These are phyloP conservation scores for Sphyrna mokarran DNA, from an alignment of 2,113 vertebrate species.

Conservation along the genomic window DNA sequence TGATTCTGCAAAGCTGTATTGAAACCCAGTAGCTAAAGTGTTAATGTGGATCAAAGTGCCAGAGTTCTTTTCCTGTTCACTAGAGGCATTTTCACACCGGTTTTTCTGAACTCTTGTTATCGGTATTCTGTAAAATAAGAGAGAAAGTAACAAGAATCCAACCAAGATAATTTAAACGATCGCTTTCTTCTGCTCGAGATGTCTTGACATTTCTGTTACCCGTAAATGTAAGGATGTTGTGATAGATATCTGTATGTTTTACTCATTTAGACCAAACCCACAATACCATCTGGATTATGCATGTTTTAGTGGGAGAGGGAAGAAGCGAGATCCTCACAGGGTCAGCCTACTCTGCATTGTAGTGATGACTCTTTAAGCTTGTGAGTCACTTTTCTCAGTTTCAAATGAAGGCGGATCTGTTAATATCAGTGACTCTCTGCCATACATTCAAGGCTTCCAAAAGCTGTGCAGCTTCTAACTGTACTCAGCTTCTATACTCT, in stretches of 20 bases:
- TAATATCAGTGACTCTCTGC: not conserved
- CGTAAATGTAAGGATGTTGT: not conserved
- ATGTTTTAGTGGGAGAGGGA: not conserved
- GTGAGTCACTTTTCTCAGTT: not conserved
- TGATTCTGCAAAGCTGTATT: not conserved
- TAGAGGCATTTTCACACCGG: not conserved
- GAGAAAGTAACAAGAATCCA: not conserved
- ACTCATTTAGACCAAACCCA: constrained; percentile 10
- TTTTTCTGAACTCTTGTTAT: constrained; percentile 6
- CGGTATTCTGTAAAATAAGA: not conserved
- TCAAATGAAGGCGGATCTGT: not conserved
- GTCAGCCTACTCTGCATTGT: not conserved
- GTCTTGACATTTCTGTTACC: constrained; percentile 2
- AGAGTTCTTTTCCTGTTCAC: constrained; percentile 21
- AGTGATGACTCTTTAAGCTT: not conserved
- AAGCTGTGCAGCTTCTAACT: not conserved
- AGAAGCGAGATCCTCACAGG: not conserved
- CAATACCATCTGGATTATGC: not conserved
- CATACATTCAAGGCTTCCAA: not conserved
- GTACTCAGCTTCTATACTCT: not conserved
- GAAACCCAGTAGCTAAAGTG: not conserved
- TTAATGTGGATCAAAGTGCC: constrained; percentile 30
- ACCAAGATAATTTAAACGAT: not conserved
- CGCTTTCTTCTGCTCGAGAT: constrained; percentile 1
- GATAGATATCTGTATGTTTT: not conserved